Conservation (phyloP, 1,140 invertebrate species). For the Eurosta solidaginis region DNA sequence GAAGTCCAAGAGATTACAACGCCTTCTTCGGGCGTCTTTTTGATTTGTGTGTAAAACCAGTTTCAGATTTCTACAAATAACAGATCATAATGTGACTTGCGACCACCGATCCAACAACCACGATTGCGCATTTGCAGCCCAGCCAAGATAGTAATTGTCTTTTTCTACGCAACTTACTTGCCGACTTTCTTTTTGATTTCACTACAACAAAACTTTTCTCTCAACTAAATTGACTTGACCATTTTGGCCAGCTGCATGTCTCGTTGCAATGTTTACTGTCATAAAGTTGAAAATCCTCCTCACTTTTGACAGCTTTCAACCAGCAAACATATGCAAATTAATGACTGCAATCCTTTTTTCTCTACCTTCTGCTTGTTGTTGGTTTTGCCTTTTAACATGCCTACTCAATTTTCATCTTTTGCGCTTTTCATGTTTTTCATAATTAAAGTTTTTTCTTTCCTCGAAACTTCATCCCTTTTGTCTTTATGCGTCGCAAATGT, state of each 20-base stretch:
- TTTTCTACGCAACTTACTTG: too few species aligned
- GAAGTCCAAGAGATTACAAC: constrained; percentile 20
- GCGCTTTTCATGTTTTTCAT: constrained; percentile 22
- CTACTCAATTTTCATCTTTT: neutral
- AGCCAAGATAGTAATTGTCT: neutral
- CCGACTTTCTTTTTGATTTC: neutral
- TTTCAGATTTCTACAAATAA: neutral
- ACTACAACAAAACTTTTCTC: neutral
- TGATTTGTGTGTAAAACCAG: neutral
- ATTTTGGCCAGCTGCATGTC: neutral
- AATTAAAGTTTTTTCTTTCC: neutral
- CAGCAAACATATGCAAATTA: constrained; percentile 19
- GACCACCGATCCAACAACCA: neutral
- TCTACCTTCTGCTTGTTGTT: neutral
- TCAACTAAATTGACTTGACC: neutral
- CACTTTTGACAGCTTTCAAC: constrained; percentile 15
- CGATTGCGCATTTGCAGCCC: neutral
- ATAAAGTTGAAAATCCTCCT: neutral
- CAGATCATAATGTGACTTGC: neutral
- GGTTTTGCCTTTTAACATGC: neutral
- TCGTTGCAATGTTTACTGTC: neutral
- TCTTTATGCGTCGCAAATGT: neutral
- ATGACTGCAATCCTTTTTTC: neutral
- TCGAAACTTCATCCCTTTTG: constrained; percentile 9
- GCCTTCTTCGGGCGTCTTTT: neutral